phyloP scores from a whole-genome alignment of 1,140 invertebrate genomes.

The Pseudomyrmex gracilis region DNA sequence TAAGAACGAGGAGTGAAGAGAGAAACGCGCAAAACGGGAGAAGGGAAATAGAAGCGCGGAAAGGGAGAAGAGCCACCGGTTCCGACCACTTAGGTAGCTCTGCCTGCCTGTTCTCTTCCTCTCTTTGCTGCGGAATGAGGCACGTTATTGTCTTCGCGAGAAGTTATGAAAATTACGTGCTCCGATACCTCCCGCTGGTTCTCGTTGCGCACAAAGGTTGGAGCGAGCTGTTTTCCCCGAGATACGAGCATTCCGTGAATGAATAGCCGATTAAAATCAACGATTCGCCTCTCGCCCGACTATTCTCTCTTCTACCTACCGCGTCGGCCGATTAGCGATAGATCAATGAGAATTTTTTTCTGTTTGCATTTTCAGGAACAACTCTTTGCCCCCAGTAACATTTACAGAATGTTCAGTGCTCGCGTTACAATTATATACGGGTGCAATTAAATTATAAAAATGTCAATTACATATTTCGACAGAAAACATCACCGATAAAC shows the following conservation, averaged over 20 bases:
- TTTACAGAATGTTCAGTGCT: slow-evolving; percentile 19
- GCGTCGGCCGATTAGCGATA: slow-evolving; percentile 55
- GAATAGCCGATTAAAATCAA: slow-evolving; percentile 68
- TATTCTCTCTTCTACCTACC: slow-evolving; percentile 32
- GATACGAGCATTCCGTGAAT: slow-evolving; percentile 35
- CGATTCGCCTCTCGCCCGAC: slow-evolving; percentile 37
- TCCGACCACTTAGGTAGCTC: slow-evolving; percentile 74
- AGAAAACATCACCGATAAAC: neutral
- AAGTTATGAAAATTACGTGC: slow-evolving; percentile 81
- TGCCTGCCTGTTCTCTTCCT: slow-evolving; percentile 40
- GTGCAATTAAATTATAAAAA: too few relatives aligned
- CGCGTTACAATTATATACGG: slow-evolving; percentile 2
- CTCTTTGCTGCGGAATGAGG: slow-evolving; percentile 1
- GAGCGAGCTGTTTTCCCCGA: slow-evolving; percentile 23
- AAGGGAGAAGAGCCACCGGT: slow-evolving; percentile 63
- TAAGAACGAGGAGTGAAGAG: slow-evolving; percentile 19
- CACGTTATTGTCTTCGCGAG: slow-evolving; percentile 76
- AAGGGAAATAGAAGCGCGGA: slow-evolving; percentile 5
- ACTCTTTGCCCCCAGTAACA: slow-evolving; percentile 6
- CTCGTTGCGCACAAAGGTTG: slow-evolving; percentile 52
- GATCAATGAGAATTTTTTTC: slow-evolving; percentile 51
- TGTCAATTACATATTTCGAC: neutral
- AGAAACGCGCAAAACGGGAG: neutral
- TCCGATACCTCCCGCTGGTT: slow-evolving; percentile 64
- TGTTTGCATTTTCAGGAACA: slow-evolving; percentile 20